Percentiles rank a stretch among this genome's conserved stretches.
These are phyloP conservation scores for Callipepla squamata DNA, from an alignment of 2,113 vertebrate genomes.

Conservation along the genomic window DNA sequence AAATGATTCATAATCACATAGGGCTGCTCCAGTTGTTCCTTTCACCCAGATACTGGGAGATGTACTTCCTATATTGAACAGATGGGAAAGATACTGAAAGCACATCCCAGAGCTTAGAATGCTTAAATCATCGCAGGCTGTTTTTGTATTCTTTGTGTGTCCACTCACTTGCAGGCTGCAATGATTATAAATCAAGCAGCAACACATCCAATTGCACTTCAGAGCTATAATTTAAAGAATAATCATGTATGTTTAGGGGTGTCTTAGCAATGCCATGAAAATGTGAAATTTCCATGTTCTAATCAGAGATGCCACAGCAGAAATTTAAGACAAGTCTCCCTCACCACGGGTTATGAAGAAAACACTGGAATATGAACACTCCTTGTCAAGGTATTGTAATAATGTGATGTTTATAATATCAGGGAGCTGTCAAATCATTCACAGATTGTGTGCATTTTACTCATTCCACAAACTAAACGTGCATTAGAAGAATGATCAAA, in stretches of 20 bases:
- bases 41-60: background rate
- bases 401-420: slow-evolving; percentile 26
- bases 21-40: background rate
- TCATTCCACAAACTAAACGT: slow-evolving; percentile 8
- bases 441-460: slow-evolving; percentile 4
- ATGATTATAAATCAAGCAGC: slow-evolving; percentile 47
- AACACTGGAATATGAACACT: slow-evolving; percentile 41
- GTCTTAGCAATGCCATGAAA: background rate
- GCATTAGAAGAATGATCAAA: slow-evolving; percentile 13
- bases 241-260: slow-evolving; percentile 28
- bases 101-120: background rate
- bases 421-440: slow-evolving; percentile 61
- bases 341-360: slow-evolving; percentile 59
- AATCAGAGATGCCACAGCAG: slow-evolving; percentile 35
- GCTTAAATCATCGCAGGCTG: background rate
- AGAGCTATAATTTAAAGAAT: slow-evolving; percentile 62
- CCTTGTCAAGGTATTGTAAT: slow-evolving; percentile 56
- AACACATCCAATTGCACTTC: slow-evolving; percentile 21
- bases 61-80: background rate
- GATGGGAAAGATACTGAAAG: slow-evolving; percentile 5
- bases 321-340: slow-evolving; percentile 49
- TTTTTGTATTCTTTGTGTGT: slow-evolving; percentile 29
- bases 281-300: background rate
- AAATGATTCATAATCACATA: background rate
- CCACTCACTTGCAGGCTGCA: background rate